Evolutionary conservation across 2,888 invertebrate species (phyloP), one percentile per base, ranked within the genome.

Genomic region (Drosophila aldrichi): DNA sequence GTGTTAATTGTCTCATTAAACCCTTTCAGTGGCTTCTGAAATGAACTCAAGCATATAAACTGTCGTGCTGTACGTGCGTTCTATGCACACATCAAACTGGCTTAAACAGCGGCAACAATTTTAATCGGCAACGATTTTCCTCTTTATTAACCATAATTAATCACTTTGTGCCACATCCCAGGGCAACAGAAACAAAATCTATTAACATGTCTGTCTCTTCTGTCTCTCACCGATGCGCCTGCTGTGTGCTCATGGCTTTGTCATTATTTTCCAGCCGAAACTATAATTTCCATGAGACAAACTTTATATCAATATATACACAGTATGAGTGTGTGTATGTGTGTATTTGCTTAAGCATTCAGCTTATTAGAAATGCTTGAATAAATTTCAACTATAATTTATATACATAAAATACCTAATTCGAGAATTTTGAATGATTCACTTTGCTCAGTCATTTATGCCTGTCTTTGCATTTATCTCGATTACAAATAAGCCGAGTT

Each of bases 91-190:
- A 60, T 73, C 49, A 61, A 68, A 71, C 70, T 62, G 72, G 64
- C 67, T 70, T 65, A 48, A 48, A 49, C 48, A 51, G 40, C 43
- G 16, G 16, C 46, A 29, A 40, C 18, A 54, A 46, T 18, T 46
- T 56, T 64, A 78, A 74, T 81, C 72, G 70, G 51, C 55, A 61
- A 66, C 71, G 78, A 78, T 76, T 83, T 87, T 80, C 77, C 78
- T 49, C 70, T 51, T 74, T 87, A 74, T 82, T 84, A 78, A 74
- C 70, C 80, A 81, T 78, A 78, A 87, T 84, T 84, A 87, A 87
- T 87, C 79, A 83, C 64, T 74, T 58, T 54, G 55, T 48, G 56
- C 29, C 9, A 44, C 43, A 22, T 29, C 48, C 34, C 54, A 8
- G 25, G 18, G 40, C 38, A 7, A 2, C 56, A 55, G 49, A 54